A percentile compares a stretch with the other conserved stretches of the same genome.
These are phyloP conservation scores for Anoplopoma fimbria DNA, from an alignment of 2,113 vertebrate species.

Conservation along the genomic window DNA sequence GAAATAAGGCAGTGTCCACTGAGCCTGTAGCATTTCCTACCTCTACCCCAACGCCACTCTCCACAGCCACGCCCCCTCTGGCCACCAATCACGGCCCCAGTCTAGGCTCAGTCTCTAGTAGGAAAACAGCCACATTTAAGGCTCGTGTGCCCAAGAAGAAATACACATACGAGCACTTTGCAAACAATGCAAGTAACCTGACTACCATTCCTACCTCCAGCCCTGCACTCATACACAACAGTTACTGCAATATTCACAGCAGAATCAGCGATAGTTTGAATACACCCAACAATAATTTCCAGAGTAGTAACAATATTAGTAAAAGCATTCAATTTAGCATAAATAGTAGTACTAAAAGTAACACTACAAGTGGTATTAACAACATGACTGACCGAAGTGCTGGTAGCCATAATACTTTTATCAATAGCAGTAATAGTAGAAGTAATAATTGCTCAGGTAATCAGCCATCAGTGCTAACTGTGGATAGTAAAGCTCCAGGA, in stretches of 20 bases:
- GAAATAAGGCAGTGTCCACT: slow-evolving; percentile 49
- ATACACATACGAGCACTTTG: slow-evolving; percentile 88
- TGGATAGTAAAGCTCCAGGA: slow-evolving; percentile 62
- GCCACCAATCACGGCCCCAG: slow-evolving; percentile 75
- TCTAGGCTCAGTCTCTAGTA: slow-evolving; percentile 82
- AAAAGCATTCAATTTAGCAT: slow-evolving; percentile 53
- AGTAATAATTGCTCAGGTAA: slow-evolving; percentile 79
- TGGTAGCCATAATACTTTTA: slow-evolving; percentile 64
- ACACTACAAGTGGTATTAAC: slow-evolving; percentile 46
- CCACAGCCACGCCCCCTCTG: slow-evolving; percentile 55
- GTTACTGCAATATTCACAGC: slow-evolving; percentile 66
- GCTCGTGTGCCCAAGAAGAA: slow-evolving; percentile 92
- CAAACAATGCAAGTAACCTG: slow-evolving; percentile 63
- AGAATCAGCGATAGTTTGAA: slow-evolving; percentile 63
- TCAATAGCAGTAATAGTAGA: slow-evolving; percentile 69
- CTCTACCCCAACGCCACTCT: slow-evolving; percentile 57
- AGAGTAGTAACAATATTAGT: slow-evolving; percentile 63
- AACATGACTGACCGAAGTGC: slow-evolving; percentile 53
- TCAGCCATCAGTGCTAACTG: slow-evolving; percentile 68
- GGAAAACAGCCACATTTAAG: slow-evolving; percentile 94
- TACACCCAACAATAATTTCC: slow-evolving; percentile 50
- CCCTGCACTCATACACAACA: slow-evolving; percentile 65
- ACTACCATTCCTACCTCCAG: slow-evolving; percentile 71
- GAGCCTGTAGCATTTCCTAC: slow-evolving; percentile 63
- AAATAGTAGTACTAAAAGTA: slow-evolving; percentile 54